phyloP scores from a whole-genome alignment of 2,113 vertebrate species.

The Ameiurus melas region DNA sequence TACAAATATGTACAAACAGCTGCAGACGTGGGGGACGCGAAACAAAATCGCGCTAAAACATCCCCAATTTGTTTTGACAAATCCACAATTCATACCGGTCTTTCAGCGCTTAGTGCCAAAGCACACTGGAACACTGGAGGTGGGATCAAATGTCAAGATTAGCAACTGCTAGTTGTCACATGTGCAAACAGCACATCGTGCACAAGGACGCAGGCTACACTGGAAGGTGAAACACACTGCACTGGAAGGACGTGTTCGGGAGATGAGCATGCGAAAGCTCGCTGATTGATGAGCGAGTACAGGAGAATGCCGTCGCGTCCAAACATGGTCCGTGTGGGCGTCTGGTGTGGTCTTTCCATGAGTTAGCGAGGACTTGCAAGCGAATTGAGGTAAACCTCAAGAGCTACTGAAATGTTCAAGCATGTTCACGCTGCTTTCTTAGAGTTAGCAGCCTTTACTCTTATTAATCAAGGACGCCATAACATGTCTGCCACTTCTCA shows the following conservation, averaged over 20 bases:
- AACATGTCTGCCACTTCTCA: background rate
- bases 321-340: background rate
- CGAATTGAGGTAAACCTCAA: background rate
- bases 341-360: background rate
- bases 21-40: background rate
- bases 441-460: background rate
- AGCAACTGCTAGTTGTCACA: background rate
- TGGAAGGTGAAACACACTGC: constrained; percentile 7
- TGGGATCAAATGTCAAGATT: constrained; percentile 27
- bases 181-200: constrained; percentile 6
- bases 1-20: constrained; percentile 16
- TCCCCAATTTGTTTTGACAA: constrained; percentile 22
- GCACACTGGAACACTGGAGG: background rate
- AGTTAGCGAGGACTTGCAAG: background rate
- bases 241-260: background rate
- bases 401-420: background rate
- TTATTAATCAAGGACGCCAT: background rate
- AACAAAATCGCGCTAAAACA: background rate
- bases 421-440: background rate
- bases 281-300: background rate
- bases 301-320: background rate
- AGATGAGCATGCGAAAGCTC: background rate
- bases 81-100: constrained; percentile 1
- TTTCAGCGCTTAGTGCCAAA: constrained; percentile 18
- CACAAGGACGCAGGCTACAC: background rate